Conservation (phyloP, 2,113 vertebrate genomes). For the Psilopsiagon aymara region DNA sequence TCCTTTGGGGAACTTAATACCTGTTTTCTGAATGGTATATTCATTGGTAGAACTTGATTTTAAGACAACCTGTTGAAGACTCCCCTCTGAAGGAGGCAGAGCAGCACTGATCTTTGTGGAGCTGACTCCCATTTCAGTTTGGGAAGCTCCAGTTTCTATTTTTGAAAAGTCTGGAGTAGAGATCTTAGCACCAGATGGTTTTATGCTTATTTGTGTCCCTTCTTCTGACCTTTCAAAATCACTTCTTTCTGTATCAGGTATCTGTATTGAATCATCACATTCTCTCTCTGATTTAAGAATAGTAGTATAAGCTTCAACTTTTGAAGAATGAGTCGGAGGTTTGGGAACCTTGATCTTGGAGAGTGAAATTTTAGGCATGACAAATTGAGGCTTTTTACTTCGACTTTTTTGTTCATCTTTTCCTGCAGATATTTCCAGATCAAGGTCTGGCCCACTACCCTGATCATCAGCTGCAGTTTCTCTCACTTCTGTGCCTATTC, state of each 20-base stretch:
- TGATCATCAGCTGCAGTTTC: neutral
- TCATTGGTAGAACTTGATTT: neutral
- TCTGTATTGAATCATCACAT: neutral
- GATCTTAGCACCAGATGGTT: neutral
- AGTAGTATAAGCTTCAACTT: neutral
- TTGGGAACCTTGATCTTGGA: slow-evolving; percentile 46
- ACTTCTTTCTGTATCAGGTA: slow-evolving; percentile 36
- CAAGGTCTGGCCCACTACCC: neutral
- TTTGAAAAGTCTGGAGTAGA: neutral
- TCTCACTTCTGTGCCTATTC: neutral
- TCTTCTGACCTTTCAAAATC: neutral
- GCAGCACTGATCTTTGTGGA: neutral
- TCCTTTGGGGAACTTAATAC: neutral
- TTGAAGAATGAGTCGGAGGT: neutral
- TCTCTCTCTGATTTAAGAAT: neutral
- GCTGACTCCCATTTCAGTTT: neutral
- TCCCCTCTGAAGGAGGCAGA: neutral
- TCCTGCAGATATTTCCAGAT: neutral
- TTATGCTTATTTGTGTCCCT: slow-evolving; percentile 40
- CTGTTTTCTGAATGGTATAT: neutral
- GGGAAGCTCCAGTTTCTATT: neutral
- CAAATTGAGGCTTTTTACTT: slow-evolving; percentile 19
- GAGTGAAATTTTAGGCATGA: slow-evolving; percentile 44
- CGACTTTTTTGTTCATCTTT: slow-evolving; percentile 12
- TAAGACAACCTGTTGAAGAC: slow-evolving; percentile 2